Base-by-base conservation (phyloP, 2,113 vertebrate genomes). In the Psophia crepitans region DNA sequence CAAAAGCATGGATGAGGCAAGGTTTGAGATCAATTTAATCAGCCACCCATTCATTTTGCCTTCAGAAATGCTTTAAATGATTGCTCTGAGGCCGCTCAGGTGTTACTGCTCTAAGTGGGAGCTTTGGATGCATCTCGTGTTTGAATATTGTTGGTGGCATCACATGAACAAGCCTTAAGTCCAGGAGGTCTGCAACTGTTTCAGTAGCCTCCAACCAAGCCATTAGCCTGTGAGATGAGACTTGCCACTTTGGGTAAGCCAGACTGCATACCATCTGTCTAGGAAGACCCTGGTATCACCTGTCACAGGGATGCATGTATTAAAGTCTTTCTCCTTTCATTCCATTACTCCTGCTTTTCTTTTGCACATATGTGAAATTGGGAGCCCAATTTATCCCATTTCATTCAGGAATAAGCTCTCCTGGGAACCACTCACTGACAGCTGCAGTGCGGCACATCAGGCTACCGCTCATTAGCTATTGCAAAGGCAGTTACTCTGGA, bases 351-450 rank as follows among this genome's bases (percentile, higher is more conserved):
- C 17, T 65, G 53, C 19, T 54, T 65, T 73, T 64, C 26, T 75
- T 39, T 43, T 61, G 35, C 8, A 37, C 20, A 21, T 7, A 28
- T 0, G 0, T 9, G 8, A 57, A 56, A 46, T 9, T 20, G 58
- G 48, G 30, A 74, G 27, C 44, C 46, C 60, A 70, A 69, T 12
- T 44, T 32, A 2, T 5, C 4, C 30, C 15, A 27, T 22, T 53
- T 64, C 23, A 65, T 2, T 21, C 68, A 27, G 44, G 44, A 74
- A 20, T 23, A 84, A 68, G 12, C 23, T 83, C 18, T 94, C 33
- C 27, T 14, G 35, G 54, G 73, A 93, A 28, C 2, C 56, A 33
- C 15, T 28, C 11, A 1, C 66, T 80, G 73, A 20, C 30, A n/a
- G 60, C 10, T 37, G 51, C 61, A 27, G 13, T 12, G 51, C 2